A percentile compares a stretch with the other conserved stretches of the same genome.
Evolutionary conservation across 2,888 invertebrate genomes (phyloP).

Genomic region (Tetragnatha montana): DNA sequence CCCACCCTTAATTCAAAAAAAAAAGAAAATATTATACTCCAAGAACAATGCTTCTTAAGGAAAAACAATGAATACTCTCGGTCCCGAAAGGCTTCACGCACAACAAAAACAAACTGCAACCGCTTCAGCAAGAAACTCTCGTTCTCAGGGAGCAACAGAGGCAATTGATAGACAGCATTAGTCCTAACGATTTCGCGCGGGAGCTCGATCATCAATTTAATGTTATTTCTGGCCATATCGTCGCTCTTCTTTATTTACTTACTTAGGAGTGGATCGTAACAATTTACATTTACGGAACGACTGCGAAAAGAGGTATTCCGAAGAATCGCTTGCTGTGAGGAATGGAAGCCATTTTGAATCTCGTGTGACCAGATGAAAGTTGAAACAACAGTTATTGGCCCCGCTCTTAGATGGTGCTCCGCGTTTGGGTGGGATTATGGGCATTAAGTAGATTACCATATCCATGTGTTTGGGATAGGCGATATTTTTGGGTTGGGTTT

Average conservation of each 20-base stretch:
- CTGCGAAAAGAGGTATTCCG: slow-evolving; percentile 9
- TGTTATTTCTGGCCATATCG: slow-evolving; percentile 44
- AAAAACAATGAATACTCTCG: not conserved
- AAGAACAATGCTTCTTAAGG: not conserved
- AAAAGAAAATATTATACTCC: not conserved
- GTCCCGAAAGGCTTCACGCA: not conserved
- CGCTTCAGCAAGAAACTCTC: not conserved
- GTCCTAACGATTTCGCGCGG: slow-evolving; percentile 41
- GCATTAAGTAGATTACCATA: not conserved
- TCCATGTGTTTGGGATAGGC: not conserved
- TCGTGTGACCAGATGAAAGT: slow-evolving; percentile 10
- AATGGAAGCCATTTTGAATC: slow-evolving; percentile 5
- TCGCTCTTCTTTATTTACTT: slow-evolving; percentile 30
- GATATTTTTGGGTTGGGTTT: not conserved
- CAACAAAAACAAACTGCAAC: not conserved
- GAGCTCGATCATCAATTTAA: slow-evolving; percentile 52
- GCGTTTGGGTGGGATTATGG: not conserved
- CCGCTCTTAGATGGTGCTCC: not conserved
- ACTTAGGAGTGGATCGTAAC: slow-evolving; percentile 30
- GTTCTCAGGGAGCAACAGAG: slow-evolving; percentile 21
- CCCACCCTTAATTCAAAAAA: not conserved
- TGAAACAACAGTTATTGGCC: slow-evolving; percentile 7
- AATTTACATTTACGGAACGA: slow-evolving; percentile 54
- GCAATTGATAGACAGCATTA: slow-evolving; percentile 62
- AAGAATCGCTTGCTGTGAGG: not conserved